Percentiles rank a stretch among this genome's conserved stretches.
These are phyloP conservation scores for Pseudococcus viburni DNA, from an alignment of 2,888 invertebrate species.

Conservation along the genomic window DNA sequence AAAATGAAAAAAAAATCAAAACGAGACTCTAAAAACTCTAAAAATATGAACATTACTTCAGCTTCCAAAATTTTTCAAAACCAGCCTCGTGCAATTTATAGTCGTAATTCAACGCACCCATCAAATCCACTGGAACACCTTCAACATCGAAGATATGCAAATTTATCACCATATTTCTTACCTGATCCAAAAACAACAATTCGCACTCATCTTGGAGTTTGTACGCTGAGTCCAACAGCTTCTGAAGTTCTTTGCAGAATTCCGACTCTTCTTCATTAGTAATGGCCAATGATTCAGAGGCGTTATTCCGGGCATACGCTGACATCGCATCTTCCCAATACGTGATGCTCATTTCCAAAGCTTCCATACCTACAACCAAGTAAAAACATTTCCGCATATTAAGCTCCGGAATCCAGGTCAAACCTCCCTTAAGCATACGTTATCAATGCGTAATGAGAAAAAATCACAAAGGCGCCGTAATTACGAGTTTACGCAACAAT, in stretches of 20 bases:
- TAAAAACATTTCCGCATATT: neutral
- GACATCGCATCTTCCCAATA: slow-evolving; percentile 96
- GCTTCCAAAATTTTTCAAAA: no score
- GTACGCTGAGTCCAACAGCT: slow-evolving; percentile 76
- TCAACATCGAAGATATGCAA: neutral
- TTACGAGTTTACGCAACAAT: slow-evolving; percentile 52
- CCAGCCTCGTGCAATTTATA: no score
- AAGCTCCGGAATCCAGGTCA: neutral
- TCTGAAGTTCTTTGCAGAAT: slow-evolving; percentile 86
- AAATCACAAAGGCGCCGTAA: slow-evolving; percentile 41
- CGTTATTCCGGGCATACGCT: slow-evolving; percentile 78
- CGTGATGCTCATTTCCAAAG: slow-evolving; percentile 90
- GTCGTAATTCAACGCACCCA: no score
- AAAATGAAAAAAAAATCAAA: no score
- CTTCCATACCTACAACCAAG: slow-evolving; percentile 84
- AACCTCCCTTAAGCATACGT: neutral
- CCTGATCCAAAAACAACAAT: slow-evolving; percentile 85
- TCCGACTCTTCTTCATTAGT: slow-evolving; percentile 90
- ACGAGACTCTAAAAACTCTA: no score
- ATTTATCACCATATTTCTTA: slow-evolving; percentile 67
- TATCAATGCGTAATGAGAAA: neutral
- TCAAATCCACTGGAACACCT: neutral
- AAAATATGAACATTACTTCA: no score
- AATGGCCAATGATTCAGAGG: slow-evolving; percentile 76
- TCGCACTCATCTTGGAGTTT: slow-evolving; percentile 81